Percentiles rank a stretch among this genome's conserved stretches.
phyloP scores from a whole-genome alignment of 1,140 invertebrate species.

The Musca vetustissima region DNA sequence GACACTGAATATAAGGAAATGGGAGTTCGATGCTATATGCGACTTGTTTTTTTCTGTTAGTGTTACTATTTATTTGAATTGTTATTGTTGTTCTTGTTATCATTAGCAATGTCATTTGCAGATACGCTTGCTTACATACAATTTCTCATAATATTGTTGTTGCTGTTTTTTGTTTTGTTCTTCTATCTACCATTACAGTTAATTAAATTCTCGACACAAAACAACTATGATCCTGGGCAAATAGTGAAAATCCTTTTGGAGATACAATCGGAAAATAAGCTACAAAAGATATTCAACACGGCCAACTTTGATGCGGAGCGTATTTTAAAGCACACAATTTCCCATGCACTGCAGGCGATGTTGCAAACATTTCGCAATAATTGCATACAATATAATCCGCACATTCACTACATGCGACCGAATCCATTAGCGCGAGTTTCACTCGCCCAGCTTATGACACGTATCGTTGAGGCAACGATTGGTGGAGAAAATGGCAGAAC shows the following conservation, averaged over 20 bases:
- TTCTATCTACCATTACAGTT: slow-evolving; percentile 35
- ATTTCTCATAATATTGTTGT: neutral
- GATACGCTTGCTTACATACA: too few relatives aligned
- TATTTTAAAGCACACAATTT: slow-evolving; percentile 40
- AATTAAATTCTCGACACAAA: slow-evolving; percentile 52
- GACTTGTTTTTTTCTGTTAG: too few relatives aligned
- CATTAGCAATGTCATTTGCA: too few relatives aligned
- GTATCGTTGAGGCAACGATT: slow-evolving; percentile 29
- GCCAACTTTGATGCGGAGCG: slow-evolving; percentile 40
- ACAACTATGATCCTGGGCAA: slow-evolving; percentile 44
- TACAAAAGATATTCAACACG: slow-evolving; percentile 41
- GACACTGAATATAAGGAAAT: too few relatives aligned
- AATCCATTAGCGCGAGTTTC: slow-evolving; percentile 47
- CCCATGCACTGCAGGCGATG: slow-evolving; percentile 44
- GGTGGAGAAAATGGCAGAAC: neutral
- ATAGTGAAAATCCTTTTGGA: slow-evolving; percentile 45
- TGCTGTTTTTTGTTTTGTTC: neutral
- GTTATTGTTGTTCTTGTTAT: too few relatives aligned
- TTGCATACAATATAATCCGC: slow-evolving; percentile 53
- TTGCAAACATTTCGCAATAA: slow-evolving; percentile 44
- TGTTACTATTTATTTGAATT: too few relatives aligned
- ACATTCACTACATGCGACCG: slow-evolving; percentile 54
- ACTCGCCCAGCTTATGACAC: slow-evolving; percentile 38
- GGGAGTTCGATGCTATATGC: too few relatives aligned
- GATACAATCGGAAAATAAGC: slow-evolving; percentile 51